Evolutionary conservation across 2,888 invertebrate genomes (phyloP).

Genomic region (Chirona hameri): DNA sequence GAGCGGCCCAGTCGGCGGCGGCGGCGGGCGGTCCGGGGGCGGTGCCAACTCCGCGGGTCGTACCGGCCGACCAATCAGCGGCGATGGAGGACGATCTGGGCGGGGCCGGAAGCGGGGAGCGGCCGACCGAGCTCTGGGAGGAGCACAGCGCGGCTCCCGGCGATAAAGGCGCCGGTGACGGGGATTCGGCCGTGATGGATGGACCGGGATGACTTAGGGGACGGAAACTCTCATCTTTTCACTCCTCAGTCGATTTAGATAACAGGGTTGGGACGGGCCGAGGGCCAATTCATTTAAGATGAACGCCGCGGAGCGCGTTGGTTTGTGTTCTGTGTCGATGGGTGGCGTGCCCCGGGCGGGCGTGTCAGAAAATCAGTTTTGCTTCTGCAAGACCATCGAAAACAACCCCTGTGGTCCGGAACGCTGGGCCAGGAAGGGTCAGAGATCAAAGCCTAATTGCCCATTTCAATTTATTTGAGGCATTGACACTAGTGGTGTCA

Average conservation of each 20-base stretch:
- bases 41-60: not conserved
- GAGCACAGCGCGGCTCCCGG: not conserved
- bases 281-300: conserved; percentile 23
- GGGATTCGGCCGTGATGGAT: not conserved
- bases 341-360: too few relatives aligned
- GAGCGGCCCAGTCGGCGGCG: too few relatives aligned
- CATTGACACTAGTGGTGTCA: too few relatives aligned
- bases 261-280: not conserved
- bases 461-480: too few relatives aligned
- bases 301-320: not conserved
- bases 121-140: not conserved
- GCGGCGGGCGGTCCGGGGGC: not conserved
- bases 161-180: not conserved
- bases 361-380: too few relatives aligned
- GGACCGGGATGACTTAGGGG: not conserved
- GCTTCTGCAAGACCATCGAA: too few relatives aligned
- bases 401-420: too few relatives aligned
- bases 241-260: conserved; percentile 28
- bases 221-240: conserved; percentile 27
- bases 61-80: not conserved
- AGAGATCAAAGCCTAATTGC: too few relatives aligned
- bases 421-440: too few relatives aligned
- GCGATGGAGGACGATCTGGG: not conserved
- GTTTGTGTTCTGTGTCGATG: too few relatives aligned
- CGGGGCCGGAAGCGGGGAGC: not conserved